Percentiles rank a stretch among this genome's conserved stretches.
Evolutionary conservation across 2,888 invertebrate species (phyloP).

Genomic region (Hyppa rectilinea): DNA sequence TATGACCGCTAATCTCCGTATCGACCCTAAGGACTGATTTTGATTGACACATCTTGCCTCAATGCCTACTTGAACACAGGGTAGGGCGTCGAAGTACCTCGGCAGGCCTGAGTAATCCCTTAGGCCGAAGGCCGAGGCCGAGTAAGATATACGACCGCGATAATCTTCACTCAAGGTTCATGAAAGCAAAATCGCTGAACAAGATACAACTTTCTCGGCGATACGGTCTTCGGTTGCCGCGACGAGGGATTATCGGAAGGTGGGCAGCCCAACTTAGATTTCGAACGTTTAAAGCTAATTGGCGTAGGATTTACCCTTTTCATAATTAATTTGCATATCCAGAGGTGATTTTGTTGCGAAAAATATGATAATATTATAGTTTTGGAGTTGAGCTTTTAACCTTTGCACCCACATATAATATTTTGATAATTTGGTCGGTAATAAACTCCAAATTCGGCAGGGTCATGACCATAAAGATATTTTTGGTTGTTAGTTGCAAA

Average conservation of each 20-base stretch:
- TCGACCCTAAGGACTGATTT: conserved; percentile 56
- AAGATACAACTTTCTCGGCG: conserved; percentile 68
- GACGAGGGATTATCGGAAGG: conserved; percentile 57
- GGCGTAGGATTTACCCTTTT: conserved; percentile 29
- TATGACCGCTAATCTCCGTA: conserved; percentile 39
- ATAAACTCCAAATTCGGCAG: background rate
- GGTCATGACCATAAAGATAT: background rate
- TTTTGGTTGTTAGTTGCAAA: too few species aligned
- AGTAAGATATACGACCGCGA: conserved; percentile 78
- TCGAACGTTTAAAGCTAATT: conserved; percentile 53
- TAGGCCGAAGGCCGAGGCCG: conserved; percentile 72
- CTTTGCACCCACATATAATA: background rate
- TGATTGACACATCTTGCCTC: conserved; percentile 69
- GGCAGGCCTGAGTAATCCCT: conserved; percentile 74
- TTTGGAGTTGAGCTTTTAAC: background rate
- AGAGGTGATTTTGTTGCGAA: conserved; percentile 6
- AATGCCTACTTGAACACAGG: conserved; percentile 69
- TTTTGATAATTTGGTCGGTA: background rate
- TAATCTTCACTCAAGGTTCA: conserved; percentile 80
- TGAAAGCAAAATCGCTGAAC: conserved; percentile 80
- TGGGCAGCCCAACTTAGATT: conserved; percentile 44
- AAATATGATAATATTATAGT: conserved; percentile 8
- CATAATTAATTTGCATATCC: conserved; percentile 12
- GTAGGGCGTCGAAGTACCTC: conserved; percentile 71
- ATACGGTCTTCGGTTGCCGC: conserved; percentile 50